Conservation (phyloP, 2,797 vertebrate species). For the Helostoma temminkii region DNA sequence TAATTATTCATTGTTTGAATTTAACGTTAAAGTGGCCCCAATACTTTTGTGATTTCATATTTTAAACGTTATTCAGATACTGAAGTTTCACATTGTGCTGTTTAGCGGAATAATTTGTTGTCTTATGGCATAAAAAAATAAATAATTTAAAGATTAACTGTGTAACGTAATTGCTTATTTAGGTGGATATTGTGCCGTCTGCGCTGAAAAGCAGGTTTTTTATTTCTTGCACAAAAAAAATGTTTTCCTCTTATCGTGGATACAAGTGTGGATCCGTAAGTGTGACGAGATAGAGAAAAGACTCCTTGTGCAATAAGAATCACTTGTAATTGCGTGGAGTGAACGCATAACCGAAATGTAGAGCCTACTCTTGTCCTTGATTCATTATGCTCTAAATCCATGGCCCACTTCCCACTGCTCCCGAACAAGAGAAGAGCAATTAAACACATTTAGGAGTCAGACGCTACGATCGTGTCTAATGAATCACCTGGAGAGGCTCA, state of each 20-base stretch:
- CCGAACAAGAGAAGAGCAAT: slow-evolving; percentile 67
- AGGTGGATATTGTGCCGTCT: background rate
- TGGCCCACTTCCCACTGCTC: slow-evolving; percentile 70
- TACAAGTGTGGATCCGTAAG: slow-evolving; percentile 42
- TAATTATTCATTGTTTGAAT: no score
- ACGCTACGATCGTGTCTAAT: slow-evolving; percentile 48
- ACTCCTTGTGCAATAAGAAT: slow-evolving; percentile 61
- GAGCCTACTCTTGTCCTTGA: slow-evolving; percentile 69
- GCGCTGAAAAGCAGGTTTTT: no score
- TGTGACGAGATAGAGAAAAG: slow-evolving; percentile 63
- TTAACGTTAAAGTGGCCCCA: background rate
- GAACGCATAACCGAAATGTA: slow-evolving; percentile 67
- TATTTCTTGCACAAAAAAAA: no score
- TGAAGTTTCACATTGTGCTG: background rate
- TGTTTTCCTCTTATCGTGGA: no score
- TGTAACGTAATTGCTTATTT: background rate
- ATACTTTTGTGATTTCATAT: background rate
- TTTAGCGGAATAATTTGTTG: background rate
- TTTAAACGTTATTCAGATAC: no score
- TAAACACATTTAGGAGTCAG: slow-evolving; percentile 75
- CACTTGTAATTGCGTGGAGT: slow-evolving; percentile 62
- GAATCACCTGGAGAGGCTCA: slow-evolving; percentile 64
- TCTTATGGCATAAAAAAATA: background rate
- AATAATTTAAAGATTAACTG: background rate
- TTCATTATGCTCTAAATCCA: slow-evolving; percentile 71